Evolutionary conservation across 2,797 vertebrate genomes (phyloP).

Genomic region (Lithobates sylvaticus): DNA sequence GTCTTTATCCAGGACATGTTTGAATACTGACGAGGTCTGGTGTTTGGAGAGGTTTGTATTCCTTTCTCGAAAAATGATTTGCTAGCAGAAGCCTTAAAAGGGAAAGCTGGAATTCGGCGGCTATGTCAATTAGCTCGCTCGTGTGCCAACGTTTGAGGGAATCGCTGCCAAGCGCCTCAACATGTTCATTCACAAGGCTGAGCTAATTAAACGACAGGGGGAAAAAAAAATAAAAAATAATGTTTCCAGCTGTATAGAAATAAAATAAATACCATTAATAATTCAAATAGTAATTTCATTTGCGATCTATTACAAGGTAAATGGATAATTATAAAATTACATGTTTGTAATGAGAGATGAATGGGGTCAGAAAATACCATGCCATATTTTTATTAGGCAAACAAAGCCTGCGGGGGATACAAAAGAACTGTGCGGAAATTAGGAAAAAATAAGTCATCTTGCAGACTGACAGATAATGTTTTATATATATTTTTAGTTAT

Average conservation of each 20-base stretch:
- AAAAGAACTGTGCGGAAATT: no score
- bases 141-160: slow-evolving; percentile 38
- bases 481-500: no score
- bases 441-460: no score
- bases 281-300: slow-evolving; percentile 52
- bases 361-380: slow-evolving; percentile 34
- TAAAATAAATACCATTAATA: slow-evolving; percentile 58
- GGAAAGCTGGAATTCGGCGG: slow-evolving; percentile 53
- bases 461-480: no score
- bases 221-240: slow-evolving; percentile 6
- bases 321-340: slow-evolving; percentile 57
- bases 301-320: slow-evolving; percentile 47
- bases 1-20: slow-evolving; percentile 52
- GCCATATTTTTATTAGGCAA: slow-evolving; percentile 25
- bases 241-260: slow-evolving; percentile 33
- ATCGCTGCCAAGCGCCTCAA: slow-evolving; percentile 52
- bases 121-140: slow-evolving; percentile 56
- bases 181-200: slow-evolving; percentile 59
- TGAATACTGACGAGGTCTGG: slow-evolving; percentile 57
- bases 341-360: slow-evolving; percentile 29
- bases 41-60: slow-evolving; percentile 48
- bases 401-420: not conserved
- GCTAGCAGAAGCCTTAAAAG: slow-evolving; percentile 54
- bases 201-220: slow-evolving; percentile 50
- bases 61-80: slow-evolving; percentile 49